Evolutionary conservation across 2,797 vertebrate species (phyloP).

Genomic region (Squalus acanthias): DNA sequence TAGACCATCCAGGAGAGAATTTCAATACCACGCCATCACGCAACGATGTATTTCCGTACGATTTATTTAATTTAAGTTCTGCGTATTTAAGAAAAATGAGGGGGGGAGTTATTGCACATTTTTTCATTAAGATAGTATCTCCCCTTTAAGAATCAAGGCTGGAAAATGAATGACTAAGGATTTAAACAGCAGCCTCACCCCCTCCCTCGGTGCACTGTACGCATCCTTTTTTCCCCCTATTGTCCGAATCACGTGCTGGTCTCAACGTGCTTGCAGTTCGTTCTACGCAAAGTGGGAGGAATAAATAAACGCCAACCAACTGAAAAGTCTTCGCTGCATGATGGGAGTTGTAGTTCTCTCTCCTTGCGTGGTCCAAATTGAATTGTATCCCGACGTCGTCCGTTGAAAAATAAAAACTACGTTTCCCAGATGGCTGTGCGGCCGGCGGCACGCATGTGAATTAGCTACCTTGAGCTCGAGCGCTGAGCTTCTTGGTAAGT

Average conservation of each 20-base stretch:
- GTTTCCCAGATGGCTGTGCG: background rate
- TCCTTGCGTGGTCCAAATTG: background rate
- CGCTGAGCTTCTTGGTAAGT: slow-evolving; percentile 20
- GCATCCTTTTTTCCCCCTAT: background rate
- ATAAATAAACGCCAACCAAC: slow-evolving; percentile 24
- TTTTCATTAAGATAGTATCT: background rate
- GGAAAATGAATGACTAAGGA: background rate
- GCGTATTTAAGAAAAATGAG: background rate
- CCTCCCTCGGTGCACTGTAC: background rate
- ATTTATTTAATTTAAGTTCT: background rate
- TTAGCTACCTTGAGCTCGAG: slow-evolving; percentile 24
- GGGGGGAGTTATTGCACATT: background rate
- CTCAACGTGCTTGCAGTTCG: background rate
- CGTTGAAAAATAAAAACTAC: background rate
- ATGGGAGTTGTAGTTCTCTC: background rate
- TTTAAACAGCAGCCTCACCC: background rate
- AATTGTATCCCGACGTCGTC: too few relatives aligned
- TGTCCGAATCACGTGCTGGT: slow-evolving; percentile 4
- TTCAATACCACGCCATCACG: background rate
- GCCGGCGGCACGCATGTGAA: background rate
- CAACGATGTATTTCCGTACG: background rate
- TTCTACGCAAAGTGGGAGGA: background rate
- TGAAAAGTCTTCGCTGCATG: background rate
- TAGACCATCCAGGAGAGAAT: background rate
- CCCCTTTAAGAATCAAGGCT: background rate